Conservation (phyloP, 2,888 invertebrate genomes). For the Lochmaea capreae region DNA sequence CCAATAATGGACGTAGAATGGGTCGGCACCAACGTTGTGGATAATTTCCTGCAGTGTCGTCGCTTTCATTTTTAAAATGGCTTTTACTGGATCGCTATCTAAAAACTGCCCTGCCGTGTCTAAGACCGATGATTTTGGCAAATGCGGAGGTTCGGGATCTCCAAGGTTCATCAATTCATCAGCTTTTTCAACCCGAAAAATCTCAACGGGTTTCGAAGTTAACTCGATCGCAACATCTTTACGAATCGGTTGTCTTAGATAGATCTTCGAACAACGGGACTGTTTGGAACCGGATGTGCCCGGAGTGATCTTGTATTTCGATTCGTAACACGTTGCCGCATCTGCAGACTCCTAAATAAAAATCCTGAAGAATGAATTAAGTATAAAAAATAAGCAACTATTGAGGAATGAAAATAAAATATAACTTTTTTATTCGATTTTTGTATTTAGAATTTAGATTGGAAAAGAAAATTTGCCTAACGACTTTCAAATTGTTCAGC, state of each 20-base stretch:
- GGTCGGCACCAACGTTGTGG: constrained; percentile 13
- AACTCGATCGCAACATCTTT: background rate
- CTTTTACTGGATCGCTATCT: constrained; percentile 3
- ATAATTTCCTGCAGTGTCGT: background rate
- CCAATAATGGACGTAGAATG: constrained; percentile 9
- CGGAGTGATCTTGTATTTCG: no score
- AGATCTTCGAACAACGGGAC: background rate
- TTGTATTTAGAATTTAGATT: no score
- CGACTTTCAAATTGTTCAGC: no score
- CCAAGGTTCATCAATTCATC: background rate
- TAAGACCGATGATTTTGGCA: constrained; percentile 5
- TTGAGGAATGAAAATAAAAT: no score
- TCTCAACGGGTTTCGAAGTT: background rate
- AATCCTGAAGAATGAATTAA: no score
- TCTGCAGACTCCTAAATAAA: no score
- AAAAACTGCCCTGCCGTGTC: background rate
- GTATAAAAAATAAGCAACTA: no score
- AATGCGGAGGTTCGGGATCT: constrained; percentile 20
- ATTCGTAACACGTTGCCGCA: no score
- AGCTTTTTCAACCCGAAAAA: constrained; percentile 9
- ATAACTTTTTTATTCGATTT: no score
- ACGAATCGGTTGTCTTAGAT: constrained; percentile 11
- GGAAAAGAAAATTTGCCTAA: no score
- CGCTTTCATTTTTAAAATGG: constrained; percentile 6
- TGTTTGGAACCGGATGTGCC: no score